A percentile compares a stretch with the other conserved stretches of the same genome.
These are phyloP conservation scores for Andrena marginata DNA, from an alignment of 2,888 invertebrate genomes.

Conservation along the genomic window DNA sequence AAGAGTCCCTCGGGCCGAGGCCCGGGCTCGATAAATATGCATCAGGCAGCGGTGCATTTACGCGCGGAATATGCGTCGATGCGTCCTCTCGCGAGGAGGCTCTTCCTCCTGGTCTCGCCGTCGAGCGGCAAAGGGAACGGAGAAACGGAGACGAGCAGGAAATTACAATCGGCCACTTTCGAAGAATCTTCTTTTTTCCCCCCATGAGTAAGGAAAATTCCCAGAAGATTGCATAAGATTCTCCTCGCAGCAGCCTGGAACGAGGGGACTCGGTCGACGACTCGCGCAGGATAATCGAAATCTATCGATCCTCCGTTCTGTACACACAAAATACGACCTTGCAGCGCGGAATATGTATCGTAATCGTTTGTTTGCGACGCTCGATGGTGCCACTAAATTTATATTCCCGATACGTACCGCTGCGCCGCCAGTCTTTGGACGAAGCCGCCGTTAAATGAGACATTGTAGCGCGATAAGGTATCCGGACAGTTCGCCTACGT, in stretches of 20 bases:
- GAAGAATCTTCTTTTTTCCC: not conserved
- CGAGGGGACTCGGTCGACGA: not conserved
- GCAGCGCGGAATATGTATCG: not conserved
- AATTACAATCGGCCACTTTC: not conserved
- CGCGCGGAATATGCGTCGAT: constrained; percentile 43
- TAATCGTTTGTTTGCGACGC: constrained; percentile 23
- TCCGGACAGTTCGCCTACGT: not conserved
- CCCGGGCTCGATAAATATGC: constrained; percentile 64
- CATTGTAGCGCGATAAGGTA: not conserved
- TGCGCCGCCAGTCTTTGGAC: not conserved
- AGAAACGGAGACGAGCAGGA: not conserved
- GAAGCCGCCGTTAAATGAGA: not conserved
- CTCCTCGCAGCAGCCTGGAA: not conserved
- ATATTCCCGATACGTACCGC: constrained; percentile 14
- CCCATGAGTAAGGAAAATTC: not conserved
- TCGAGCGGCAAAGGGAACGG: not conserved
- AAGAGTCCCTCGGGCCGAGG: constrained; percentile 49
- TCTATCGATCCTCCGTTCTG: constrained; percentile 2
- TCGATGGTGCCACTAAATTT: constrained; percentile 40
- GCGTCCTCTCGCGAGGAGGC: constrained; percentile 28
- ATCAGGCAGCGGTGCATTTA: constrained; percentile 56
- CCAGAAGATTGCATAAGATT: not conserved
- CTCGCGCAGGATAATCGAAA: constrained; percentile 9
- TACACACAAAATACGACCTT: constrained; percentile 46
- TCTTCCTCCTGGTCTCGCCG: constrained; percentile 23